Base-by-base conservation (phyloP, 2,113 vertebrate species). In the Otolemur garnettii region DNA sequence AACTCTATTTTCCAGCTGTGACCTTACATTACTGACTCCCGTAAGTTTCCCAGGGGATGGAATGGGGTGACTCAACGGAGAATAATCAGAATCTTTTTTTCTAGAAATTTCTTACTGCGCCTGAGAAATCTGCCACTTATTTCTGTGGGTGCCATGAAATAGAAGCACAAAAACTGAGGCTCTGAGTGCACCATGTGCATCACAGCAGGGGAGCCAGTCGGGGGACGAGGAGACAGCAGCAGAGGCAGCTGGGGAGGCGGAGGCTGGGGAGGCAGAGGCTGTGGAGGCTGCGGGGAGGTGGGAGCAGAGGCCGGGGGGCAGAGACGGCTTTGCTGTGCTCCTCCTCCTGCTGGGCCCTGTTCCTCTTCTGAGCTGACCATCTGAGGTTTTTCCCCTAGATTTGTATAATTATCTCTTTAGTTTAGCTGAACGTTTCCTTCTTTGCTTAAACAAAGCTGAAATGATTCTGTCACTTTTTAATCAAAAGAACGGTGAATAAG, bases 391-490 rank as follows among this genome's bases (percentile, higher is more conserved):
- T 50, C 11, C 13, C 10, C 55, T 60, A 13, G 59, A 35, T 45
- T 95, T 83, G 77, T 87, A 4, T 93, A 38, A 81, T 55, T 80
- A 55, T 68, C 35, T 5, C 30, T 2, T 82, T 75, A n/a, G 35
- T 14, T 81, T 91, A 42, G 69, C 33, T 74, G 55, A 18, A 33
- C 5, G 59, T 75, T 71, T n/a, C 7, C 15, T 24, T 80, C 33
- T 81, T 91, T 74, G 11, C 35, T 92, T 84, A 66, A 72, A 45
- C 15, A 62, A 53, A 0, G 1, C 50, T 77, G 42, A 96, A 85
- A 38, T 45, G 42, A 87, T 85, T 66, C 33, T 75, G 19, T 57
- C 38, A 53, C 26, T 82, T 97, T 97, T 82, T 59, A 83, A 87
- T 24, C 9, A 68, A 72, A 93, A 86, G 6, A 88, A 1, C n/a